Evolutionary conservation across 2,888 invertebrate genomes (phyloP), one percentile per base, ranked within the genome.

Genomic region (Sthenelais limicola): DNA sequence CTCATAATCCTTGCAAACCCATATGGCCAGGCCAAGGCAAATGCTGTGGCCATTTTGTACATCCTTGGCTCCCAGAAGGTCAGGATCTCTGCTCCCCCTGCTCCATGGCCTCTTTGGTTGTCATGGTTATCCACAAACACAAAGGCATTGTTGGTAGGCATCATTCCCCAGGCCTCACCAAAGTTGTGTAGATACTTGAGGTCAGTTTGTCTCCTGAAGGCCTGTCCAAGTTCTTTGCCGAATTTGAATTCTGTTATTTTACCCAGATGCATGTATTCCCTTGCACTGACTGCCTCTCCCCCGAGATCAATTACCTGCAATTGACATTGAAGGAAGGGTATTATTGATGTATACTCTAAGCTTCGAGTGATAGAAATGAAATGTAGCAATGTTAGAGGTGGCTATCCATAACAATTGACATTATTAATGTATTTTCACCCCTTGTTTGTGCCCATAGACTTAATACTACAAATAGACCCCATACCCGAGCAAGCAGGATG

Each of bases 11-110:
- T 91, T 0, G 94, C 92, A 73, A 91, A 90, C 0, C 85, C 86
- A 72, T 85, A 85, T 47, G 85, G 81, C 67, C 81, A 80, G 0
- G 96, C 94, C 87, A 97, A 89, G 91, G 93, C 94, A 87, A 95
- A 96, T 0, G 94, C 94, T 3, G 92, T n/a, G n/a, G n/a, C n/a
- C n/a, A n/a, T n/a, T n/a, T n/a, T n/a, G n/a, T n/a, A 72, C 7
- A 24, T 24, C 21, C 5, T 92, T 0, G 4, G 92, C 93, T 81
- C 96, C 90, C 85, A 96, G 95, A 83, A 93, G 95, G 85, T 97
- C 96, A 83, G 97, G 96, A 87, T 97, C 96, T 83, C 96, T 96
- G 88, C 97, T 97, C 83, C 96, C 9, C 74, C 73, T n/a, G n/a
- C n/a, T n/a, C n/a, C n/a, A n/a, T n/a, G n/a, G n/a, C n/a, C n/a